These are phyloP conservation scores for Liodrosophila aerea DNA, from an alignment of 2,888 invertebrate species.

Conservation along the genomic window DNA sequence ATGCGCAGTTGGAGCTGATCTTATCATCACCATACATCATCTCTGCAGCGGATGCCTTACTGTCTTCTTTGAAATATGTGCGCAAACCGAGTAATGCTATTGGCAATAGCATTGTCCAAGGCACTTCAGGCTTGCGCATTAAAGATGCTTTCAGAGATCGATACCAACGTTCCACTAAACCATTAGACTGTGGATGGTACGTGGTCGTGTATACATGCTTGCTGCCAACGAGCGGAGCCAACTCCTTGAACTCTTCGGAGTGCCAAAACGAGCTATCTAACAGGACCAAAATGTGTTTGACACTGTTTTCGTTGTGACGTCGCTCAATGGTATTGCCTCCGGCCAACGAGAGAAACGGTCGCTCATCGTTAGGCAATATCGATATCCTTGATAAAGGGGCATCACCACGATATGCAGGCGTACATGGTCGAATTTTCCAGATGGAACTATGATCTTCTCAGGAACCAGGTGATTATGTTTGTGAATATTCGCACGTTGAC, in stretches of 20 bases:
- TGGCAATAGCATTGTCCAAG: neutral
- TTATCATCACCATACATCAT: conserved; percentile 61
- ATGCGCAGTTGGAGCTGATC: no score
- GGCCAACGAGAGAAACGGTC: conserved; percentile 7
- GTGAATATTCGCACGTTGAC: conserved; percentile 15
- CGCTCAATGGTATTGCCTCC: neutral
- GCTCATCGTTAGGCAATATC: conserved; percentile 6
- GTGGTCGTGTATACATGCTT: conserved; percentile 8
- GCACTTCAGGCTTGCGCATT: neutral
- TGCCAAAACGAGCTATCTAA: conserved; percentile 8
- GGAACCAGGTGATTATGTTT: neutral
- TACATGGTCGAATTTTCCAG: conserved; percentile 8
- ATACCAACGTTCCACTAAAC: conserved; percentile 5
- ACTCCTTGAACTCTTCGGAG: conserved; percentile 8
- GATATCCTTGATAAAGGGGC: neutral
- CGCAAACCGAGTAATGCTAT: conserved; percentile 24
- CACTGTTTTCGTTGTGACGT: conserved; percentile 3
- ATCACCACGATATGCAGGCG: conserved; percentile 15
- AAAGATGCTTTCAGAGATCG: conserved; percentile 1
- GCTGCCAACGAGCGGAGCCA: conserved; percentile 6
- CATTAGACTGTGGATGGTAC: neutral
- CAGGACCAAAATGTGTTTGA: neutral
- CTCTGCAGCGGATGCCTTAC: conserved; percentile 64
- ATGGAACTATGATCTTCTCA: conserved; percentile 5
- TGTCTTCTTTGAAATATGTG: conserved; percentile 63